Base-by-base conservation (phyloP, 2,888 invertebrate species). In the Meandrusa payeni region DNA sequence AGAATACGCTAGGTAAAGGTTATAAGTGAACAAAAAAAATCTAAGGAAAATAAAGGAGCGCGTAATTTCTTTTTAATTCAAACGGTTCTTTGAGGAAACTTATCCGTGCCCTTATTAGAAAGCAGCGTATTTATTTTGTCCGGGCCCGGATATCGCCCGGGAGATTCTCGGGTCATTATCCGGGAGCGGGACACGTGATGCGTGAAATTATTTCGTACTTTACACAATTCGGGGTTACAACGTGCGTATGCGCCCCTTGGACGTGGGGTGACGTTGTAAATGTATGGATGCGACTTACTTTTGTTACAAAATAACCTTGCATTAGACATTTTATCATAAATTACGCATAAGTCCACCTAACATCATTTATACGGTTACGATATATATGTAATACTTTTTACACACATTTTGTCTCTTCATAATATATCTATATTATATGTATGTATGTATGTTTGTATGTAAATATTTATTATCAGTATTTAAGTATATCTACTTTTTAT, bases 131-230 rank as follows among this genome's bases (percentile, higher is more conserved):
- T 85, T 83, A 76, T 75, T 82, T 73, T 76, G 77, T 64, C 64
- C 69, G 62, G 64, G 64, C 56, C 57, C 59, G 64, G 69, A 61
- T 55, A 55, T 55, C 52, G 58, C 60, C 59, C 57, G 55, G 67
- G 69, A 65, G 64, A 64, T 69, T 68, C 70, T 65, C 70, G 76
- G 82, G 83, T 85, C 83, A 85, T 86, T 87, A 86, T 79, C 64
- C 76, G 72, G 66, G 63, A 71, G 64, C 74, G 69, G 59, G 69
- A 66, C 85, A 85, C 76, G 81, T 83, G 86, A 85, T 82, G 83
- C 87, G 87, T 87, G 86, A 87, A 87, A 87, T 87, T 85, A 87
- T 87, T 86, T 87, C 69, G 85, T 86, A 85, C 86, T 87, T 86
- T 86, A 82, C 83, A 80, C 82, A 80, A 76, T 72, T 70, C 67